Percentiles rank a stretch among this genome's conserved stretches.
phyloP scores from a whole-genome alignment of 1,140 invertebrate genomes.

The Orussus abietinus region DNA sequence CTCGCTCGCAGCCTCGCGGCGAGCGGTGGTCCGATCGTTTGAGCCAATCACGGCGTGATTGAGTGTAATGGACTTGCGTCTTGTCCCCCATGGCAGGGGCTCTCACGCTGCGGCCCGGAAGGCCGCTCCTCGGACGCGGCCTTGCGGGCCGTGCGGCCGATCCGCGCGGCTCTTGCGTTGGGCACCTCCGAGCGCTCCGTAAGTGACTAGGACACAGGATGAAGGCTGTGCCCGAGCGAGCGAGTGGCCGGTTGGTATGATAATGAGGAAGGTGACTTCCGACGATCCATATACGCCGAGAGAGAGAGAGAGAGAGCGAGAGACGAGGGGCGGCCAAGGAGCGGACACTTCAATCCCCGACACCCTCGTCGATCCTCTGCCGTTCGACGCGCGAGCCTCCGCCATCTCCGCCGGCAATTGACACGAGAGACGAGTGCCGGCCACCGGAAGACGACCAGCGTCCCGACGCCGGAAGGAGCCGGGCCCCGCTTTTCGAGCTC shows the following conservation, averaged over 20 bases:
- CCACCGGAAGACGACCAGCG: too few relatives aligned
- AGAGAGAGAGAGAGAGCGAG: conserved; percentile 20
- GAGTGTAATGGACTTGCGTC: conserved; percentile 56
- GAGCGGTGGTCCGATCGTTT: conserved; percentile 51
- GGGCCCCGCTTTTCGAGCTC: too few relatives aligned
- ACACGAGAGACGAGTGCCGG: conserved; percentile 36
- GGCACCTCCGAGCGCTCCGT: conserved; percentile 35
- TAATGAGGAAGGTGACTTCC: conserved; percentile 57
- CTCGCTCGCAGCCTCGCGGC: conserved; percentile 23
- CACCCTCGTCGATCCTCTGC: conserved; percentile 28
- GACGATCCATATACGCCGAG: conserved; percentile 43
- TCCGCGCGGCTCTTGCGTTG: conserved; percentile 38
- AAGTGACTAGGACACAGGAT: conserved; percentile 53
- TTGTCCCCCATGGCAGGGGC: conserved; percentile 50
- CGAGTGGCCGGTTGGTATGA: conserved; percentile 46
- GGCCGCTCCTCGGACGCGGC: conserved; percentile 10
- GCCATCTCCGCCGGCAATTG: conserved; percentile 36
- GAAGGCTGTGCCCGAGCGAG: conserved; percentile 48
- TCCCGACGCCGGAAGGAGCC: too few relatives aligned
- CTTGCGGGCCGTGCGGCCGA: conserved; percentile 15
- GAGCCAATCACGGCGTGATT: conserved; percentile 54
- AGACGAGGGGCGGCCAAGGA: conserved; percentile 35
- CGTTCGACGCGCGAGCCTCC: conserved; percentile 11
- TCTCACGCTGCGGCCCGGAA: conserved; percentile 37
- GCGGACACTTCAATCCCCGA: conserved; percentile 50